These are phyloP conservation scores for Rhizomys pruinosus DNA, from an alignment of 2,113 vertebrate genomes.

Conservation along the genomic window DNA sequence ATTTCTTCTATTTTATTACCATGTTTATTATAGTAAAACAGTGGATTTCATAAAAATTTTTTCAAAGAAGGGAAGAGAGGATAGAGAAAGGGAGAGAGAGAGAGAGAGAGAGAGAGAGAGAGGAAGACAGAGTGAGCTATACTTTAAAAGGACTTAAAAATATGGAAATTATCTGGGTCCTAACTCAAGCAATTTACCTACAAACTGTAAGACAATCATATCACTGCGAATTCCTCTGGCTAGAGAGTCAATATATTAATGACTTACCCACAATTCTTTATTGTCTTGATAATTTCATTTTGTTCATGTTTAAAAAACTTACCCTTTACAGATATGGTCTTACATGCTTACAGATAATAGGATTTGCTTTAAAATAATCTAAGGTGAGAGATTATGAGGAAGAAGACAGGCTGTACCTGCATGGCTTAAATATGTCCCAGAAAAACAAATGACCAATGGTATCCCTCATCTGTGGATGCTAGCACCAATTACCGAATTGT, in stretches of 20 bases:
- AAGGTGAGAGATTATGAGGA: background rate
- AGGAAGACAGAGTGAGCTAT: background rate
- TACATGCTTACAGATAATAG: background rate
- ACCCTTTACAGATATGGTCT: background rate
- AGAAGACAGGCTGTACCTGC: background rate
- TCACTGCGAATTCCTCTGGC: background rate
- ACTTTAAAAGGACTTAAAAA: background rate
- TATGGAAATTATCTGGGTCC: background rate
- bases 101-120: too few relatives aligned
- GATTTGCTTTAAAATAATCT: conserved; percentile 31
- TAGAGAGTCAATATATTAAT: background rate
- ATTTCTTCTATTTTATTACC: too few relatives aligned
- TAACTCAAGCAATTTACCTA: conserved; percentile 28
- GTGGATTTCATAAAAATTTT: too few relatives aligned
- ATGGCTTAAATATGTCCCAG: too few relatives aligned
- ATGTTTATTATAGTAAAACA: too few relatives aligned
- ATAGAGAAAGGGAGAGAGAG: background rate
- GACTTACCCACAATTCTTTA: background rate
- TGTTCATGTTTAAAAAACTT: background rate
- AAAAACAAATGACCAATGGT: too few relatives aligned
- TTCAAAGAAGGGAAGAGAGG: background rate
- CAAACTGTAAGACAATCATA: background rate
- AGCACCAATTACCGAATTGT: too few relatives aligned
- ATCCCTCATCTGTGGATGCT: too few relatives aligned
- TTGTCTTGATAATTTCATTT: background rate